Base-by-base conservation (phyloP, 2,888 invertebrate genomes). In the Heteromurus nitidus region DNA sequence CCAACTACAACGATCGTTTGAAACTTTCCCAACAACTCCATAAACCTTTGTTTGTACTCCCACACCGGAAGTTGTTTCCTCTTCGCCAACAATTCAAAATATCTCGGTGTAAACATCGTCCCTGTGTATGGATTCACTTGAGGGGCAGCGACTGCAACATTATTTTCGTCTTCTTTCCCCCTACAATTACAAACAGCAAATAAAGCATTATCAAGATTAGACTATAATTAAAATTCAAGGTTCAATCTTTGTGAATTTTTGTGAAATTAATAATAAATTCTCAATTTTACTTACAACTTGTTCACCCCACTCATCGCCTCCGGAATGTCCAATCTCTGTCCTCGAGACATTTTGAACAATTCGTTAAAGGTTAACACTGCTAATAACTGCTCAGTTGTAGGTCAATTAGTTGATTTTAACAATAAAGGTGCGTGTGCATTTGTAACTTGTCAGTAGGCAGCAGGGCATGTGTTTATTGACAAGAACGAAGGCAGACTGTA, bases 1-100 rank as follows among this genome's bases (percentile, higher is more conserved):
- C 99, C 99, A 2, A 99, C 99, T 0, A 99, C 91, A 1, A 99
- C 98, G 28, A 98, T 95, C 85, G 95, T 95, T 88, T 99, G 99
- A 90, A 98, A 95, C 74, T 95, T 94, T 84, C 93, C 93, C n/a
- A 99, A 91, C 47, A 97, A 91, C 87, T 97, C 93, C 94, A 97
- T 95, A 89, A 99, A 99, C 90, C 98, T 97, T 0, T 94, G 93
- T 88, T 96, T 94, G 90, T 99, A 99, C 89, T 99, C 99, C 92
- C 99, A 99, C 0, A 99, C 99, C 0, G 99, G 99, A 82, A 99
- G 91, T 1, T 94, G 93, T 31, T 95, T 94, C 36, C 99, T 92
- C 87, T 98, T 97, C 73, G 95, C 93, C 82, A 95, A 94, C 67
- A 97, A 91, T 87, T 97, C 96, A 89, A 95, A 94, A 89, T 97